A percentile compares a stretch with the other conserved stretches of the same genome.
Conservation (phyloP, 2,113 vertebrate genomes). For the Callipepla squamata region DNA sequence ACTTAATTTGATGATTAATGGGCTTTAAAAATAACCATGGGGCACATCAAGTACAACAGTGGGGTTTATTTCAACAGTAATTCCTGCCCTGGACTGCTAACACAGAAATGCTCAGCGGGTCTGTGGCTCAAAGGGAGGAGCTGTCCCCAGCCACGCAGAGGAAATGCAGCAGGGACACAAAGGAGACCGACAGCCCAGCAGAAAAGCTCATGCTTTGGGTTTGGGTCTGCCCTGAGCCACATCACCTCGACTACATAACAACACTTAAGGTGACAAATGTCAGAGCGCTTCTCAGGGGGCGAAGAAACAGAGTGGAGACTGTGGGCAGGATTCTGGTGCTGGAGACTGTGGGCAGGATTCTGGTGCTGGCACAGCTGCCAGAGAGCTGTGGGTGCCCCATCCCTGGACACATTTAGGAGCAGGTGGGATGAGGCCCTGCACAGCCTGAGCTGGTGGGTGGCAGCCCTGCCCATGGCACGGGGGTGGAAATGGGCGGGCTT, state of each 20-base stretch:
- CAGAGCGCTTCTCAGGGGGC: neutral
- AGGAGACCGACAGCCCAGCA: neutral
- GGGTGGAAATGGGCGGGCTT: neutral
- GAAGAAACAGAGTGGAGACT: fast-evolving
- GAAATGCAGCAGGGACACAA: neutral
- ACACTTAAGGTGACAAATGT: neutral
- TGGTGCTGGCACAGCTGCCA: neutral
- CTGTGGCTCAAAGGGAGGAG: neutral
- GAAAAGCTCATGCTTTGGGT: neutral
- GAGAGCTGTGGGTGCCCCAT: neutral
- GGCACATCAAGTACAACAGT: neutral
- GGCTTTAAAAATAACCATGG: conserved; percentile 9
- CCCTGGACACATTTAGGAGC: neutral
- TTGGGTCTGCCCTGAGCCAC: neutral
- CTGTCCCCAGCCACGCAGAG: fast-evolving
- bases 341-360: too few species aligned
- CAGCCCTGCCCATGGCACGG: neutral
- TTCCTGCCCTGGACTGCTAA: conserved; percentile 14
- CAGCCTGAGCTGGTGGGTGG: neutral
- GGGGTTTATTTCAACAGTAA: neutral
- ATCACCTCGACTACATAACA: neutral
- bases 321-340: neutral
- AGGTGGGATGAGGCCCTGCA: neutral
- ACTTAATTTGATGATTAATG: conserved; percentile 52
- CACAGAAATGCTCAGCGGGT: too few species aligned